A percentile compares a stretch with the other conserved stretches of the same genome.
Conservation (phyloP, 2,797 vertebrate species). For the Aulostomus chinensis region DNA sequence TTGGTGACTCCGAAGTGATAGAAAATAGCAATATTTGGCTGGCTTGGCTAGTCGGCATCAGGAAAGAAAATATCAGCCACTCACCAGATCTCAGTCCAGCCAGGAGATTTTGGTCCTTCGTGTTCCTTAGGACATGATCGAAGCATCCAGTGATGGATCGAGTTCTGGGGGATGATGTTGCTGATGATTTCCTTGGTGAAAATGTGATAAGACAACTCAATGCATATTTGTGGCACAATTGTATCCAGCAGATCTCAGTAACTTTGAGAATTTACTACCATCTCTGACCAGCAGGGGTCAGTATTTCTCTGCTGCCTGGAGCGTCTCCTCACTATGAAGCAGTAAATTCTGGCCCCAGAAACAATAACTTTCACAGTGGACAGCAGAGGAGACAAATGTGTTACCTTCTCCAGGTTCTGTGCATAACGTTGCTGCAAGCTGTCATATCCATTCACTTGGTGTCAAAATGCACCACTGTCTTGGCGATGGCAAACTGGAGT, state of each 20-base stretch:
- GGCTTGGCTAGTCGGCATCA: too few relatives aligned
- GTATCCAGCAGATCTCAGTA: too few relatives aligned
- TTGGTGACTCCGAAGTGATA: too few relatives aligned
- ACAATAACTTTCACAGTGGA: background rate
- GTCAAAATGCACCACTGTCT: constrained; percentile 6
- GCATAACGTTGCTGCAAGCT: constrained; percentile 11
- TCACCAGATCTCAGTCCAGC: too few relatives aligned
- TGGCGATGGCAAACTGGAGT: constrained; percentile 6
- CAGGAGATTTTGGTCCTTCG: too few relatives aligned
- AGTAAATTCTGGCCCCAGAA: background rate
- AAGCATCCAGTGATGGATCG: background rate
- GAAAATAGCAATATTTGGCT: too few relatives aligned
- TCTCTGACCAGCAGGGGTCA: constrained; percentile 45
- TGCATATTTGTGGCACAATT: too few relatives aligned
- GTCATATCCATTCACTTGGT: constrained; percentile 3
- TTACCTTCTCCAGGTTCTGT: too few relatives aligned
- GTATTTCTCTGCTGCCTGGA: constrained; percentile 9
- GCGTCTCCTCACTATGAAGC: background rate
- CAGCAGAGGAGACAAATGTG: constrained; percentile 9
- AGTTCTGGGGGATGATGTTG: background rate
- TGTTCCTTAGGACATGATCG: background rate
- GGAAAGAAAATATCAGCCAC: too few relatives aligned
- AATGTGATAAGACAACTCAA: too few relatives aligned
- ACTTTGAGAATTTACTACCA: background rate
- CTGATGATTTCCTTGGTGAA: too few relatives aligned